Evolutionary conservation across 2,113 vertebrate species (phyloP).

Genomic region (Pluvianellus socialis): DNA sequence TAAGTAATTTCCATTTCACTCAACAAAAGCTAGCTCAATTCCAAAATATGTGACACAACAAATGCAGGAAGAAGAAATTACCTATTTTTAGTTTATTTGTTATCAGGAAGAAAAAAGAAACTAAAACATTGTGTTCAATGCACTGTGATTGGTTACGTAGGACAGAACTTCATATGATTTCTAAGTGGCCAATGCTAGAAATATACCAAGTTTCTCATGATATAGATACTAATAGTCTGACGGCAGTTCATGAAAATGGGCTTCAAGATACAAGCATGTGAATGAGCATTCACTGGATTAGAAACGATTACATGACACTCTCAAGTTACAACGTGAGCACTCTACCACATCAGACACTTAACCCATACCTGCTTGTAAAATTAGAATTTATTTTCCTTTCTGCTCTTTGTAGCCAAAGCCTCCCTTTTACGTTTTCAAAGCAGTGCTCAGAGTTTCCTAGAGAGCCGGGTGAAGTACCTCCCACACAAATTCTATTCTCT

Average conservation of each 20-base stretch:
- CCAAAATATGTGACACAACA: not conserved
- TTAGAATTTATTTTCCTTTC: not conserved
- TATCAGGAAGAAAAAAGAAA: not conserved
- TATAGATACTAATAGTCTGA: not conserved
- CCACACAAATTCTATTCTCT: conserved; percentile 22
- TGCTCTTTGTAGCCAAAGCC: not conserved
- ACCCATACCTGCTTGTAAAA: not conserved
- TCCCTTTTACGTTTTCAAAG: not conserved
- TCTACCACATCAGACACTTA: not conserved
- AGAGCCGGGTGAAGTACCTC: conserved; percentile 3
- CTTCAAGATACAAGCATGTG: not conserved
- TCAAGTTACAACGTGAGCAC: not conserved
- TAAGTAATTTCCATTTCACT: not conserved
- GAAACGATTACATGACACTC: not conserved
- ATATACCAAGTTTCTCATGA: not conserved
- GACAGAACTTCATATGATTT: not conserved
- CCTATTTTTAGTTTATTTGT: not conserved
- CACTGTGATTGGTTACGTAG: not conserved
- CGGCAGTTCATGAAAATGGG: not conserved
- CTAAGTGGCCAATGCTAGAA: not conserved
- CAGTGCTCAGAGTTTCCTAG: conserved; percentile 13
- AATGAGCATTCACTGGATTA: not conserved
- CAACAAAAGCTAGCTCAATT: not conserved
- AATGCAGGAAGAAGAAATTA: not conserved
- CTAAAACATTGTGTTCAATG: not conserved